Conservation (phyloP, 2,113 vertebrate species). For the Percopsis transmontana region DNA sequence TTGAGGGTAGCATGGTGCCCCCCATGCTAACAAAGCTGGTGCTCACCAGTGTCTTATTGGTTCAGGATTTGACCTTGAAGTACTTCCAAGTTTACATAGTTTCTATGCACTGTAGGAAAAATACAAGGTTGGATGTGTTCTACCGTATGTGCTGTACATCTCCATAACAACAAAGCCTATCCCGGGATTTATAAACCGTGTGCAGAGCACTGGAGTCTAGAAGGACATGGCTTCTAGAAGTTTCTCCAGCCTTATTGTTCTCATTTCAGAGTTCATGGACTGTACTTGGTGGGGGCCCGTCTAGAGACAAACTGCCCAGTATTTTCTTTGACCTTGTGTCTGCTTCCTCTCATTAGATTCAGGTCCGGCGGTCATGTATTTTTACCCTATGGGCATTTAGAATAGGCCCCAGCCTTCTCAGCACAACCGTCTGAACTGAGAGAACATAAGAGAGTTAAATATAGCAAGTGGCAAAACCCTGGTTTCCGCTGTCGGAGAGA, state of each 20-base stretch:
- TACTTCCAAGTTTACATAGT: background rate
- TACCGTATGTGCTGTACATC: background rate
- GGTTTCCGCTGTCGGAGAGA: conserved; percentile 51
- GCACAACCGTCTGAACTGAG: conserved; percentile 25
- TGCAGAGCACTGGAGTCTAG: background rate
- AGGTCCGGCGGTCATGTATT: conserved; percentile 24
- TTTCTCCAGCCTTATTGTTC: background rate
- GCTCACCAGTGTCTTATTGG: background rate
- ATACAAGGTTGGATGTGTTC: too few species aligned
- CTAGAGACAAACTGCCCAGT: background rate
- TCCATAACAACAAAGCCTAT: too few species aligned
- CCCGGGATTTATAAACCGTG: too few species aligned
- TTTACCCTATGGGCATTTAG: conserved; percentile 27
- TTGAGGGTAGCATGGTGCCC: too few species aligned
- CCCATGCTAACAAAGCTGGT: too few species aligned
- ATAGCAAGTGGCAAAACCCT: conserved; percentile 51
- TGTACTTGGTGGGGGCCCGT: background rate
- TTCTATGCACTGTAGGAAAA: background rate
- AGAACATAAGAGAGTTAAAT: conserved; percentile 48
- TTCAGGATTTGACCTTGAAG: background rate
- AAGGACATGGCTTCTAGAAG: background rate
- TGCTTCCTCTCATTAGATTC: conserved; percentile 47
- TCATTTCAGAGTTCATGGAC: background rate
- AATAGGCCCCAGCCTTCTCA: conserved; percentile 33
- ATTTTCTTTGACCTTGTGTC: conserved; percentile 11